Conservation (phyloP, 2,113 vertebrate species). For the Chlamydotis undulata region DNA sequence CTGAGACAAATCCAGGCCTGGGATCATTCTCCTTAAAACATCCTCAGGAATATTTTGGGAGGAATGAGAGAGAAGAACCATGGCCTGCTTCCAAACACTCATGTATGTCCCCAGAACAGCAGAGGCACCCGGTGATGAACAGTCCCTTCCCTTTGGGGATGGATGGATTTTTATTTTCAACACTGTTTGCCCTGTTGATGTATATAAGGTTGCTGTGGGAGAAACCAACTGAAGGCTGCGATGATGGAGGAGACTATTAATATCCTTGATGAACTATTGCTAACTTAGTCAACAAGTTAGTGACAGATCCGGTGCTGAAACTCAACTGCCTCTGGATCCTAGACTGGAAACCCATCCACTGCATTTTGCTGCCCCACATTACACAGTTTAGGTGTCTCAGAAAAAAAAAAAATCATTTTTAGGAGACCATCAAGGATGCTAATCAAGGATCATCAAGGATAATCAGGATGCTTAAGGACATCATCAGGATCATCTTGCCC, state of each 20-base stretch:
- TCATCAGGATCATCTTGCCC: neutral
- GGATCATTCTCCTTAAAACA: neutral
- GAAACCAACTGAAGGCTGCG: neutral
- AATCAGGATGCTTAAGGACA: neutral
- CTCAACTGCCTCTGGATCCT: neutral
- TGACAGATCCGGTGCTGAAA: neutral
- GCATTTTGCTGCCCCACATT: neutral
- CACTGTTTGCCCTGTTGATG: neutral
- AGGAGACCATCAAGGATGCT: neutral
- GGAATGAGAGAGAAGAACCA: neutral
- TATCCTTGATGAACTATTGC: neutral
- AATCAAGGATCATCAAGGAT: neutral
- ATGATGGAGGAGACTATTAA: conserved; percentile 9
- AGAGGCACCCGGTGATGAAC: neutral
- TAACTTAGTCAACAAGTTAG: neutral
- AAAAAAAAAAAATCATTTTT: neutral
- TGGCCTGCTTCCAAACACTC: neutral
- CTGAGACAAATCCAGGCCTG: neutral
- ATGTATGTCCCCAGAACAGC: neutral
- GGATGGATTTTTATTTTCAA: neutral
- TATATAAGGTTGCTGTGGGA: neutral
- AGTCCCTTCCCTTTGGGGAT: neutral
- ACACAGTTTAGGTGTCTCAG: neutral
- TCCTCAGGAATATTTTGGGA: neutral
- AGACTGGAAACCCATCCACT: neutral